Conservation (phyloP, 2,797 vertebrate species). For the Amblyopsis hoosieri region DNA sequence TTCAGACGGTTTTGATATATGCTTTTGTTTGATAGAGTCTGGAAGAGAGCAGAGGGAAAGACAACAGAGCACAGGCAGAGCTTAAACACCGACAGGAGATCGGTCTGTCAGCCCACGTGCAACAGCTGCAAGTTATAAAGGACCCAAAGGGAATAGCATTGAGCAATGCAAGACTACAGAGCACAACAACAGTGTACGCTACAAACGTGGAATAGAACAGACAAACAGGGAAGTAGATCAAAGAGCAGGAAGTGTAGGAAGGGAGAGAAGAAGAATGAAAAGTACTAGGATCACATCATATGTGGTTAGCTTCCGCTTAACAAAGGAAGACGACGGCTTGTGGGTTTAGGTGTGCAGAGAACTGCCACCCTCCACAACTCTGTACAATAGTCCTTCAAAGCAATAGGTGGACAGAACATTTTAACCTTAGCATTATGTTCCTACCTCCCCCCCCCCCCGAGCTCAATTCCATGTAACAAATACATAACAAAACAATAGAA, state of each 20-base stretch:
- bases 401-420: too few relatives aligned
- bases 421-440: too few relatives aligned
- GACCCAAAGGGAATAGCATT: slow-evolving; percentile 40
- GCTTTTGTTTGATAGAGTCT: slow-evolving; percentile 99
- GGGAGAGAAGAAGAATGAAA: slow-evolving; percentile 18
- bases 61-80: slow-evolving; percentile 66
- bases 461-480: neutral
- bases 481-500: too few relatives aligned
- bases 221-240: neutral
- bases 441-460: neutral
- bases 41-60: slow-evolving; percentile 85
- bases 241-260: neutral
- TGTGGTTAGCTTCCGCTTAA: slow-evolving; percentile 11
- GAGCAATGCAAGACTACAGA: slow-evolving; percentile 34
- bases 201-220: slow-evolving; percentile 4
- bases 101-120: slow-evolving; percentile 35
- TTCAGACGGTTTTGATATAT: slow-evolving; percentile 98
- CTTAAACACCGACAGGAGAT: slow-evolving; percentile 51
- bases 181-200: slow-evolving; percentile 1
- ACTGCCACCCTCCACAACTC: neutral
- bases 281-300: slow-evolving; percentile 4
- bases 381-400: too few relatives aligned
- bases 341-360: neutral
- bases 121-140: slow-evolving; percentile 50
- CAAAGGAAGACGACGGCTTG: slow-evolving; percentile 11